Evolutionary conservation across 2,113 vertebrate genomes (phyloP), one percentile per base, ranked within the genome.

Genomic region (Bambusicola thoracicus): DNA sequence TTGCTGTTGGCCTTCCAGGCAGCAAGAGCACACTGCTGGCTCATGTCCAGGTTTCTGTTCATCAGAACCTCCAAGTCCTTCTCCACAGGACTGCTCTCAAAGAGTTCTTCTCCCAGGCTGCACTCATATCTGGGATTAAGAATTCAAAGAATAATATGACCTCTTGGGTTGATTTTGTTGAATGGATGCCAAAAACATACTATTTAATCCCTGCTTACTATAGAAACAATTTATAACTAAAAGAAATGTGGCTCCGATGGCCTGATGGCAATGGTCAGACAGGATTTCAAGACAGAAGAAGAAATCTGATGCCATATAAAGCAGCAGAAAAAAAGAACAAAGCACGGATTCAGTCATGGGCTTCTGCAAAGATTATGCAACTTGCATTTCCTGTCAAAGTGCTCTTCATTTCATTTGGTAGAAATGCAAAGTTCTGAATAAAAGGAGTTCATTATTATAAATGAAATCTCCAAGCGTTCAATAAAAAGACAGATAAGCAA

Each of bases 301-400:
- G 78, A 81, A 63, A 63, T 0, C 8, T 38, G 40, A 92, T 66
- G 55, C 43, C 1, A 1, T 36, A 79, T 58, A 38, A 81, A 76
- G 46, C 46, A 75, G 46, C 1, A 4, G 4, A 55, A 51, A 6
- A 6, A 40, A 59, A 24, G 49, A 90, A 81, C 62, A 75, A 62
- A 89, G 36, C n/a, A 72, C 24, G 1, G 3, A 90, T 75, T 94
- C 80, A 81, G 43, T 11, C 43, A 44, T 0, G 29, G 78, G 56
- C 58, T 90, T 86, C 8, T 65, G 73, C n/a, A 73, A 69, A 89
- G 48, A 79, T 87, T 89, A 92, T 18, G 32, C 30, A 89, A 38
- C 66, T 76, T 92, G 81, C 10, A 15, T 40, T 84, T 90, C 73
- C 83, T 90, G 61, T 89, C 80, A 94, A 75, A 51, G 75, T 20